Evolutionary conservation across 2,113 vertebrate genomes (phyloP).

Genomic region (Cyanistes caeruleus): DNA sequence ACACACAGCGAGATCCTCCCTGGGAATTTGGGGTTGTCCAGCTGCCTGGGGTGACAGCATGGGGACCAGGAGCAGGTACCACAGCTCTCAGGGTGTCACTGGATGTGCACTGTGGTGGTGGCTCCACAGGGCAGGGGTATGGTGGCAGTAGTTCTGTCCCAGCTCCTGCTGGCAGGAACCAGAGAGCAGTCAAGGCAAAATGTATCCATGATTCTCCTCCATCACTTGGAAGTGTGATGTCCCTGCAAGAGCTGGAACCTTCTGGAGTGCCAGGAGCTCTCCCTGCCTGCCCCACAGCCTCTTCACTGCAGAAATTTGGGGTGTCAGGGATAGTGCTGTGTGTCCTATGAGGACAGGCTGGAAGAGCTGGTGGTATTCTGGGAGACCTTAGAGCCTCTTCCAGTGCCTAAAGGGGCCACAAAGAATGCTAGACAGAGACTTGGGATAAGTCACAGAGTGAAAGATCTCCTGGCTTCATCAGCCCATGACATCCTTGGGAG

Average conservation of each 20-base stretch:
- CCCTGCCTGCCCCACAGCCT: background rate
- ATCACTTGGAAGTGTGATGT: accelerated
- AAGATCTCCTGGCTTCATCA: background rate
- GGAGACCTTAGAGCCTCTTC: background rate
- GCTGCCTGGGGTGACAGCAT: accelerated
- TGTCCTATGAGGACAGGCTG: background rate
- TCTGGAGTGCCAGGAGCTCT: accelerated
- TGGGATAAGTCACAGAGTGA: background rate
- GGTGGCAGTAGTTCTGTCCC: background rate
- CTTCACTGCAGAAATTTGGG: accelerated
- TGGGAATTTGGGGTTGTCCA: background rate
- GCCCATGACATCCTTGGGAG: background rate
- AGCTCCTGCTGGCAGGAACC: background rate
- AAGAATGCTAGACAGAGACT: background rate
- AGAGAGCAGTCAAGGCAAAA: background rate
- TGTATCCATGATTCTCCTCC: background rate
- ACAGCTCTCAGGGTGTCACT: background rate
- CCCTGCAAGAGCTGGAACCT: background rate
- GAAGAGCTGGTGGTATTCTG: background rate
- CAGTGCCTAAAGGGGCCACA: background rate
- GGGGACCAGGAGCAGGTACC: accelerated
- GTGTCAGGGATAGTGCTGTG: background rate
- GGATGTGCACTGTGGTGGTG: accelerated
- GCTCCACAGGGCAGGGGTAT: background rate
- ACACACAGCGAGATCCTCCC: accelerated